A percentile compares a stretch with the other conserved stretches of the same genome.
Evolutionary conservation across 2,888 invertebrate species (phyloP).

Genomic region (Helleia helle): DNA sequence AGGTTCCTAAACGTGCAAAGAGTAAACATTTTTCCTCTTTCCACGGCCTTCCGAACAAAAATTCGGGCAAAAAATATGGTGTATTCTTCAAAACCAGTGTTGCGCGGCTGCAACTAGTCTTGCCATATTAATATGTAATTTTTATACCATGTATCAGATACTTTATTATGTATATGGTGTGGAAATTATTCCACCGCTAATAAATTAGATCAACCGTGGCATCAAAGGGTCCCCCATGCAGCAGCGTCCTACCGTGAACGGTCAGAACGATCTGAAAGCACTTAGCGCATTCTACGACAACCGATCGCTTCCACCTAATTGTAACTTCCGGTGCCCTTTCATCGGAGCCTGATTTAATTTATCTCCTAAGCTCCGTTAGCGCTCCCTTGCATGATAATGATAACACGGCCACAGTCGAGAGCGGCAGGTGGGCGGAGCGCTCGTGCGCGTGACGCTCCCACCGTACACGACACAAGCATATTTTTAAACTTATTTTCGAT

Average conservation of each 20-base stretch:
- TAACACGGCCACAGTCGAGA: too few species aligned
- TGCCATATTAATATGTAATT: too few species aligned
- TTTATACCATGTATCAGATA: too few species aligned
- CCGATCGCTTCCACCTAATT: conserved; percentile 33
- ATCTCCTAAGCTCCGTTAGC: conserved; percentile 61
- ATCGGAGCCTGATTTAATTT: conserved; percentile 56
- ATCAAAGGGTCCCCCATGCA: conserved; percentile 2
- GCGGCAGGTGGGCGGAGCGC: conserved; percentile 38
- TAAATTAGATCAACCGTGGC: conserved; percentile 1
- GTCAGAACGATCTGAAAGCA: conserved; percentile 2
- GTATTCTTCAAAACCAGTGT: too few species aligned
- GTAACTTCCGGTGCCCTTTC: conserved; percentile 58
- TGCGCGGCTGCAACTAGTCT: too few species aligned
- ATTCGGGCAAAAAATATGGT: too few species aligned
- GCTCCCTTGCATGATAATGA: conserved; percentile 57
- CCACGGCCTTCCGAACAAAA: too few species aligned
- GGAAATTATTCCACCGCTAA: too few species aligned
- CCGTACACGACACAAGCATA: conserved; percentile 14
- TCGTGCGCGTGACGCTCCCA: conserved; percentile 19
- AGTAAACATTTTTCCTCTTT: too few species aligned
- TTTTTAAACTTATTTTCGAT: conserved; percentile 12
- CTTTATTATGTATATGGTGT: too few species aligned
- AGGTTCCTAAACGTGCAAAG: too few species aligned
- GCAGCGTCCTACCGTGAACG: neutral
- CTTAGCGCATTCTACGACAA: conserved; percentile 4